Evolutionary conservation across 2,888 invertebrate species (phyloP).

Genomic region (Macropis europaea): DNA sequence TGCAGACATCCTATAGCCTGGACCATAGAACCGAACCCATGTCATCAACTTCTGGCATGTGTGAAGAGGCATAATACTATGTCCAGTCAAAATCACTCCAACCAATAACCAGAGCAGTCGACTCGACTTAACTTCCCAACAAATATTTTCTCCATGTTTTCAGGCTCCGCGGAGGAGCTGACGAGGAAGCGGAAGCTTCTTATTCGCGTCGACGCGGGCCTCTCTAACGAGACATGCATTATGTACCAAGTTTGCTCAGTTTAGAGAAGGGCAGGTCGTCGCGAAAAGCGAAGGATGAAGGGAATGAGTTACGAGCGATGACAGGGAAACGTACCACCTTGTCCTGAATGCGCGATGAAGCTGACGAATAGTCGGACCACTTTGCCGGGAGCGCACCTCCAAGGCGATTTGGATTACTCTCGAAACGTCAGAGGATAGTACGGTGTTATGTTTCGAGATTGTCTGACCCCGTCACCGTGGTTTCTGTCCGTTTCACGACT

Average conservation of each 20-base stretch:
- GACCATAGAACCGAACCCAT: no score
- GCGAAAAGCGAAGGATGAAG: constrained; percentile 17
- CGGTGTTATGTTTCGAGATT: constrained; percentile 8
- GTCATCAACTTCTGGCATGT: no score
- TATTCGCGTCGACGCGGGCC: constrained; percentile 42
- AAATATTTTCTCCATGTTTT: no score
- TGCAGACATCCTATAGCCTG: no score
- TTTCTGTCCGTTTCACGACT: no score
- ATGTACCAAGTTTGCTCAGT: constrained; percentile 55
- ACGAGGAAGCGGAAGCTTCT: constrained; percentile 31
- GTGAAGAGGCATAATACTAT: no score
- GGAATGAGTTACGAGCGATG: constrained; percentile 34
- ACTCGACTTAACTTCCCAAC: no score
- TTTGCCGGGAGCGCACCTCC: constrained; percentile 1
- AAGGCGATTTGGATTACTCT: constrained; percentile 4
- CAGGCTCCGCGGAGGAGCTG: neutral
- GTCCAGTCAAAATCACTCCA: no score
- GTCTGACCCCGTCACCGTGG: neutral
- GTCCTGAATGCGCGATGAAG: constrained; percentile 35
- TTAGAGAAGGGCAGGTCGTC: neutral
- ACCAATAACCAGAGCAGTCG: no score
- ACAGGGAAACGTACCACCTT: constrained; percentile 39
- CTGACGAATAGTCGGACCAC: constrained; percentile 12
- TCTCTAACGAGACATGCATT: constrained; percentile 64
- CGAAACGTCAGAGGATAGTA: neutral